Evolutionary conservation across 2,797 vertebrate species (phyloP).

Genomic region (Anguilla pacifica): DNA sequence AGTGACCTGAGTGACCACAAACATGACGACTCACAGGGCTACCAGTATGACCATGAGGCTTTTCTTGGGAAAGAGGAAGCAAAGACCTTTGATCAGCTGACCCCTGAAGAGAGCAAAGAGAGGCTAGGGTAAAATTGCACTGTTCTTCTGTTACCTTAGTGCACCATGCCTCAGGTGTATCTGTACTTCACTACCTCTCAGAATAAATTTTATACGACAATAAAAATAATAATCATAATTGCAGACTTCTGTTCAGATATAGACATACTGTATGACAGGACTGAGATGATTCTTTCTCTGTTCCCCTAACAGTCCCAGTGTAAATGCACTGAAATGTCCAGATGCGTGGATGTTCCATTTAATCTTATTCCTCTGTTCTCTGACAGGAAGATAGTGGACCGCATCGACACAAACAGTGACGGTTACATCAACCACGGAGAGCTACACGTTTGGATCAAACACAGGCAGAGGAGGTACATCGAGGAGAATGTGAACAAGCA

Average conservation of each 20-base stretch:
- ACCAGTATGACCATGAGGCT: slow-evolving; percentile 88
- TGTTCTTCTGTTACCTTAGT: background rate
- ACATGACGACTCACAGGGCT: slow-evolving; percentile 73
- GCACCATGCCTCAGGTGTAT: background rate
- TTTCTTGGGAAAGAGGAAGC: slow-evolving; percentile 88
- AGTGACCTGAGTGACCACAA: slow-evolving; percentile 77
- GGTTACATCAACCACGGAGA: slow-evolving; percentile 80
- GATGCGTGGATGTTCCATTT: background rate
- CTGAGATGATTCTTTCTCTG: background rate
- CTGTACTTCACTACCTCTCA: background rate
- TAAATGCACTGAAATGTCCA: background rate
- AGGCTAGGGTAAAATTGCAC: slow-evolving; percentile 71
- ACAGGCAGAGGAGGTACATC: slow-evolving; percentile 86
- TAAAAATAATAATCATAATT: background rate
- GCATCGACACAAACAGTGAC: slow-evolving; percentile 81
- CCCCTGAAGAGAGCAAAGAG: slow-evolving; percentile 84
- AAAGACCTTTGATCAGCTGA: slow-evolving; percentile 88
- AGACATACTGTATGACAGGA: background rate
- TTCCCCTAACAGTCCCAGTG: background rate
- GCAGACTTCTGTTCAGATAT: background rate
- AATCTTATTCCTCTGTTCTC: background rate
- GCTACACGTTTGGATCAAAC: slow-evolving; percentile 87
- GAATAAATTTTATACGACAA: background rate
- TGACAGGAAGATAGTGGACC: slow-evolving; percentile 83
- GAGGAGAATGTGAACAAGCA: slow-evolving; percentile 85